These are phyloP conservation scores for Taenaris catops DNA, from an alignment of 2,888 invertebrate species.

Conservation along the genomic window DNA sequence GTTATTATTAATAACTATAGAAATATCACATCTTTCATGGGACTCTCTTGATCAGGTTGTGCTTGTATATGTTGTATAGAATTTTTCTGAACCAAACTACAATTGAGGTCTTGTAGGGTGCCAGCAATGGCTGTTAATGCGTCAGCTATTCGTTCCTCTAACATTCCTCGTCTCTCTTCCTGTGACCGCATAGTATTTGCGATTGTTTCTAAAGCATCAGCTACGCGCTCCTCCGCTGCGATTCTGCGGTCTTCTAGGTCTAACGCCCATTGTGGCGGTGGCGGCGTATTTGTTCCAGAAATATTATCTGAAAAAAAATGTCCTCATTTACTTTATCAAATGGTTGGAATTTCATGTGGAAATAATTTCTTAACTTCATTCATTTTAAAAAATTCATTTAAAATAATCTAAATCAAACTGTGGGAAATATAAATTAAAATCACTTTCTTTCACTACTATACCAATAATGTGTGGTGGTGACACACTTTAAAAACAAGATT, in stretches of 20 bases:
- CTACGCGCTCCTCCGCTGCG: slow-evolving; percentile 59
- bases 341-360: no score
- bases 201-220: slow-evolving; percentile 53
- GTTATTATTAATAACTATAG: slow-evolving; percentile 20
- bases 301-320: slow-evolving; percentile 50
- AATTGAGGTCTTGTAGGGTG: slow-evolving; percentile 53
- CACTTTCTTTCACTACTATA: no score
- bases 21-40: slow-evolving; percentile 39
- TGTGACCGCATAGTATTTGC: slow-evolving; percentile 46
- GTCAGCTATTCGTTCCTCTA: slow-evolving; percentile 51
- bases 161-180: slow-evolving; percentile 43
- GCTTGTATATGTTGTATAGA: slow-evolving; percentile 43
- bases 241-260: slow-evolving; percentile 58
- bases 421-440: no score
- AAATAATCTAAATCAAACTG: no score
- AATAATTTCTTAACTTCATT: no score
- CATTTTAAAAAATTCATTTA: no score
- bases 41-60: slow-evolving; percentile 37
- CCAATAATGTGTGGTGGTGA: not conserved
- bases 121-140: slow-evolving; percentile 50
- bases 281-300: slow-evolving; percentile 30
- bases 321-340: no score
- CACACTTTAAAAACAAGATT: not conserved
- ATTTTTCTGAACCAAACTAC: slow-evolving; percentile 48
- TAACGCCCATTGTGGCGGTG: slow-evolving; percentile 62